phyloP scores from a whole-genome alignment of 1,140 invertebrate species.

The Dysdera silvatica region DNA sequence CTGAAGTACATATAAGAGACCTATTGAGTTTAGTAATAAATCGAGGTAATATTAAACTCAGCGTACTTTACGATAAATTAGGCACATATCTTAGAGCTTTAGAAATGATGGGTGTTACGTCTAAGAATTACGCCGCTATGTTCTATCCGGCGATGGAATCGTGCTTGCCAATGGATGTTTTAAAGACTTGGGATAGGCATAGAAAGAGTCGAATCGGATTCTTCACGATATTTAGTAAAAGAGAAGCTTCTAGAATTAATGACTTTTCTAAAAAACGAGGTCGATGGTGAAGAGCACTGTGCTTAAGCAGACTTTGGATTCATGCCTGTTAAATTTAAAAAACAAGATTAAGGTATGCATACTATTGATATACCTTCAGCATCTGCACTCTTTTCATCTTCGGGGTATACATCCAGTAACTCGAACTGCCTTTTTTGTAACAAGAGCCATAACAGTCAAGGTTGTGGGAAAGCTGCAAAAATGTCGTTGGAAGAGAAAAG shows the following conservation, averaged over 20 bases:
- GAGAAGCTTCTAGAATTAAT: not conserved
- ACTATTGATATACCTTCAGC: not conserved
- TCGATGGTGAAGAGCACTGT: not conserved
- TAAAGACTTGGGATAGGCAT: not conserved
- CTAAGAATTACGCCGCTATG: not conserved
- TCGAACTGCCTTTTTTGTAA: slow-evolving; percentile 7
- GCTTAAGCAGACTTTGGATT: not conserved
- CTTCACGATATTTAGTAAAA: not conserved
- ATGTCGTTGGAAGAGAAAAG: slow-evolving; percentile 4
- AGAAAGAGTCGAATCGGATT: not conserved
- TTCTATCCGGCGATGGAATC: slow-evolving; percentile 1
- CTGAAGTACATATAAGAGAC: not conserved
- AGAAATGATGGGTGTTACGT: slow-evolving; percentile 11
- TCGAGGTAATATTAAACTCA: not conserved
- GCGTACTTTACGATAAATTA: not conserved
- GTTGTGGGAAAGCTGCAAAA: not conserved
- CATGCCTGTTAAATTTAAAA: not conserved
- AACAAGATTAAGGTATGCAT: not conserved
- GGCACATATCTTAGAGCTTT: not conserved
- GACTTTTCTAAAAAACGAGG: not conserved
- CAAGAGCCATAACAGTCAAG: not conserved
- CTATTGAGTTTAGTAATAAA: not conserved
- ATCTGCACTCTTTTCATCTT: not conserved
- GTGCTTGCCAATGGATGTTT: not conserved
- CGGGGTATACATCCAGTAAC: not conserved